Conservation (phyloP, 2,113 vertebrate genomes). For the Mugil cephalus region DNA sequence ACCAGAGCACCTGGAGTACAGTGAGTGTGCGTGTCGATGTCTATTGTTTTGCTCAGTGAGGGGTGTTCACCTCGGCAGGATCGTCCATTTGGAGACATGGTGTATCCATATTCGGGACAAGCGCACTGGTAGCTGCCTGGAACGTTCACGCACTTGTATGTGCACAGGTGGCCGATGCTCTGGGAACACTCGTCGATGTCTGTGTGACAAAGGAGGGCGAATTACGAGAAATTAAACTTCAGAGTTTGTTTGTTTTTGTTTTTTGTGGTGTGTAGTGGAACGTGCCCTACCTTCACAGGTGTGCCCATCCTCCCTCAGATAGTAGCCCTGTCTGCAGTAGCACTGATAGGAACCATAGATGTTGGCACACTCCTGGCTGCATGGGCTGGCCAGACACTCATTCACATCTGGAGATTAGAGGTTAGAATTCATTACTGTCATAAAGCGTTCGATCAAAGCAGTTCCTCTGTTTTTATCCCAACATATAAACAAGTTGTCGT, state of each 20-base stretch:
- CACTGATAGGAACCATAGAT: conserved; percentile 96
- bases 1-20: background rate
- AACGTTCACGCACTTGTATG: conserved; percentile 93
- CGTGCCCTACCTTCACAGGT: conserved; percentile 88
- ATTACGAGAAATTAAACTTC: background rate
- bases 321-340: conserved; percentile 94
- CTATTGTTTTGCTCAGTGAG: background rate
- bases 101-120: conserved; percentile 92
- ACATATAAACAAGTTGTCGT: conserved; percentile 52
- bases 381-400: conserved; percentile 90
- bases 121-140: conserved; percentile 93
- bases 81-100: conserved; percentile 90
- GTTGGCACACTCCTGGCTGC: conserved; percentile 95
- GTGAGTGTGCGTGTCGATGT: background rate
- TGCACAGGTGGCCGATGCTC: conserved; percentile 89
- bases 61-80: conserved; percentile 89
- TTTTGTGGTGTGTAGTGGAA: conserved; percentile 6
- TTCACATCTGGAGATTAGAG: conserved; percentile 89
- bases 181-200: conserved; percentile 94
- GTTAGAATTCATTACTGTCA: conserved; percentile 62
- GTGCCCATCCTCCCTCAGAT: conserved; percentile 89
- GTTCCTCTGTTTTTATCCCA: conserved; percentile 33
- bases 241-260: background rate
- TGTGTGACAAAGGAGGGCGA: conserved; percentile 60
- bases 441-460: conserved; percentile 38